These are phyloP conservation scores for Tragelaphus strepsiceros DNA, from an alignment of 2,113 vertebrate species.

Conservation along the genomic window DNA sequence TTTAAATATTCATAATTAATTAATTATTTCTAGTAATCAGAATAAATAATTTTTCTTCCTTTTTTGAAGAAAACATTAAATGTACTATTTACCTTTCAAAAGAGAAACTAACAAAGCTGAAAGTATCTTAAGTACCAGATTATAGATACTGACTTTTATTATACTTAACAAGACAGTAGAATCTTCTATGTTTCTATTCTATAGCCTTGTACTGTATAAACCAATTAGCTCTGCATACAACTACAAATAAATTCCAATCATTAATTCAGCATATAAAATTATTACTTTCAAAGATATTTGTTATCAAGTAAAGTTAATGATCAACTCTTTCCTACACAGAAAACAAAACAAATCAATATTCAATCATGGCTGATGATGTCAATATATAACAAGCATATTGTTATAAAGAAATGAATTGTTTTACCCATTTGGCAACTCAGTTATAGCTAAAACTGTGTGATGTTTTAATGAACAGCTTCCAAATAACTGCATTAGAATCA, in stretches of 20 bases:
- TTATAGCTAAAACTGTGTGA: neutral
- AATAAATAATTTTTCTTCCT: neutral
- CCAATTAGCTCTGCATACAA: neutral
- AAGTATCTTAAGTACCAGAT: neutral
- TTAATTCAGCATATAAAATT: neutral
- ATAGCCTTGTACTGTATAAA: neutral
- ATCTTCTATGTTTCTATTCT: neutral
- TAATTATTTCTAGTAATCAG: neutral
- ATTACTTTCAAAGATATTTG: neutral
- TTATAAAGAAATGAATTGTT: neutral
- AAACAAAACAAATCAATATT: neutral
- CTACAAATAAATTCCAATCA: neutral
- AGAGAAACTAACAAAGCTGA: neutral
- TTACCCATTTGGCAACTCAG: neutral
- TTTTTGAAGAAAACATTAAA: neutral
- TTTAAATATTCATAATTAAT: neutral
- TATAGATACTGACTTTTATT: neutral
- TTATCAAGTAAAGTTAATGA: neutral
- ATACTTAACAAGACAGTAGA: neutral
- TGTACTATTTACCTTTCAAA: neutral
- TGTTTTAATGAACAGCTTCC: neutral
- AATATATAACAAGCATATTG: neutral
- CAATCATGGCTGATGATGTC: neutral
- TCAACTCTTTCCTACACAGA: neutral
- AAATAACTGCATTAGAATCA: neutral